These are phyloP conservation scores for Talpa occidentalis DNA, from an alignment of 2,113 vertebrate genomes.

Conservation along the genomic window DNA sequence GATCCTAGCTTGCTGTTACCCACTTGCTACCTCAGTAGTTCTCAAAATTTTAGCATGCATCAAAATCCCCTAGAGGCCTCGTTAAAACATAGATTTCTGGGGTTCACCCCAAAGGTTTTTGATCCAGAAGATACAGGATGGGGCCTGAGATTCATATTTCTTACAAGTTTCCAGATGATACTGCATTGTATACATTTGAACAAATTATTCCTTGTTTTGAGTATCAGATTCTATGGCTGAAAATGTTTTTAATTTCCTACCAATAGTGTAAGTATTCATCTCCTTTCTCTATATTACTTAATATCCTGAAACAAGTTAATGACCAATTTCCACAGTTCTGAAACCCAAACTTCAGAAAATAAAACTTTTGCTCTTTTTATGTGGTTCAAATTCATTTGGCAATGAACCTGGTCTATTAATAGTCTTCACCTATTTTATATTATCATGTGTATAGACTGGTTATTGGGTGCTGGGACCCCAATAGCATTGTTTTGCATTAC, in stretches of 20 bases:
- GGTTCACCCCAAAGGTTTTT: not conserved
- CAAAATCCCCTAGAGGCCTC: not conserved
- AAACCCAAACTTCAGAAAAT: constrained; percentile 36
- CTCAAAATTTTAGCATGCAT: constrained; percentile 18
- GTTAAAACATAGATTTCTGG: not conserved
- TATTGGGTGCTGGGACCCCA: not conserved
- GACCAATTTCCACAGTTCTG: not conserved
- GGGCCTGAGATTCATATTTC: not conserved
- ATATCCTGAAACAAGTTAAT: not conserved
- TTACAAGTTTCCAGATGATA: constrained; percentile 18
- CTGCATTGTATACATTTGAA: not conserved
- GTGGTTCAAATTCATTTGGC: constrained; percentile 8
- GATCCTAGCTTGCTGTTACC: not conserved
- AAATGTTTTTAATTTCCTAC: not conserved
- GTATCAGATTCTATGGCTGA: not conserved
- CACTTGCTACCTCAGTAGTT: not conserved
- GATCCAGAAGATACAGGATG: not conserved
- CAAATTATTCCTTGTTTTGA: constrained; percentile 12
- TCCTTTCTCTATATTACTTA: not conserved
- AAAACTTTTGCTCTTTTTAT: constrained; percentile 16
- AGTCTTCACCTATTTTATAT: not conserved
- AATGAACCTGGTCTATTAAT: not conserved
- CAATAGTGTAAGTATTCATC: not conserved
- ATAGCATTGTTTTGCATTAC: not conserved
- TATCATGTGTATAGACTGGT: not conserved